Conservation (phyloP, 2,888 invertebrate genomes). For the Hirtodrosophila alboralis region DNA sequence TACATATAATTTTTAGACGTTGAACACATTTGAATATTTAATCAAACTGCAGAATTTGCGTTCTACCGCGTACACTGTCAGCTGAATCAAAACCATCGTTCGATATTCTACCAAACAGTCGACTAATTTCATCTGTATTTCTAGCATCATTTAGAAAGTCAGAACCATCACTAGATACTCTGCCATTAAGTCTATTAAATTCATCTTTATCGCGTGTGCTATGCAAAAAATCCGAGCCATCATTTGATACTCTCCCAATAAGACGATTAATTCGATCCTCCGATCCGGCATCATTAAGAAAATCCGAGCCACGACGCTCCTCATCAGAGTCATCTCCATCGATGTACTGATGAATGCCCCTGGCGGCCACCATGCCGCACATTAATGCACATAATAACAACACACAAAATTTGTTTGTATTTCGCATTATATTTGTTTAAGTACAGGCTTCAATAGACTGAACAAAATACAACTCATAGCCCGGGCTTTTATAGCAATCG, state of each 20-base stretch:
- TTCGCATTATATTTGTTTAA: constrained; percentile 25
- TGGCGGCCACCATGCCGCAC: constrained; percentile 15
- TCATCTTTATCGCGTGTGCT: not conserved
- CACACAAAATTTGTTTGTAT: constrained; percentile 4
- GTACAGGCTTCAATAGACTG: constrained; percentile 21
- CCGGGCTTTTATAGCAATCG: constrained; percentile 39
- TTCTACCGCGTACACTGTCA: not conserved
- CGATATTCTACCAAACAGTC: not conserved
- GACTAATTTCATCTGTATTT: not conserved
- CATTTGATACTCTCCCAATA: not conserved
- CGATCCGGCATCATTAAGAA: rapidly evolving
- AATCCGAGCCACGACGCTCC: not conserved
- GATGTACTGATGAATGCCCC: constrained; percentile 15
- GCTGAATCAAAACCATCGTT: not conserved
- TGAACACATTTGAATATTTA: not conserved
- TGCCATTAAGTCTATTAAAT: not conserved
- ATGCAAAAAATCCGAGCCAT: constrained; percentile 1
- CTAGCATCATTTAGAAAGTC: not conserved
- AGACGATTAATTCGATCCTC: not conserved
- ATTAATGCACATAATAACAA: constrained; percentile 33
- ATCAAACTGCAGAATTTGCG: not conserved
- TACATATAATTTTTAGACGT: not conserved
- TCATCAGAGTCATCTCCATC: constrained; percentile 10
- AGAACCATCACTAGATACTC: not conserved
- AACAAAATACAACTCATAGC: constrained; percentile 2